Evolutionary conservation across 2,113 vertebrate genomes (phyloP).

Genomic region (Actenoides hombroni): DNA sequence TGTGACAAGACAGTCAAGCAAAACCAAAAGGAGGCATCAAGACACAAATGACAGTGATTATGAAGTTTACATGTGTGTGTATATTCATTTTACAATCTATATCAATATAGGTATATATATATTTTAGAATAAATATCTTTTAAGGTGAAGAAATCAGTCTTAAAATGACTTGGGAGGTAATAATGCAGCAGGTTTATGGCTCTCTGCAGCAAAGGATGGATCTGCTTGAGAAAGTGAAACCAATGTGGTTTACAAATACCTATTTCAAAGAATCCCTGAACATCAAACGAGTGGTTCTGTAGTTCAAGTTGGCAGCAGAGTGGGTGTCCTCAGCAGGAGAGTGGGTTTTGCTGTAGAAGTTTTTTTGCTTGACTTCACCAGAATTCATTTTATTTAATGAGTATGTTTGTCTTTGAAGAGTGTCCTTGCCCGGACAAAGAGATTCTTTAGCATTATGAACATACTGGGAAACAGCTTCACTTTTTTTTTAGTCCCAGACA

Average conservation of each 20-base stretch:
- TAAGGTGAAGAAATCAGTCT: neutral
- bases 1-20: neutral
- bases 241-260: neutral
- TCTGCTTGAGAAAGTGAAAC: neutral
- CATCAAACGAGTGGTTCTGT: neutral
- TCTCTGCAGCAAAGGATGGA: neutral
- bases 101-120: neutral
- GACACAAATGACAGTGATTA: neutral
- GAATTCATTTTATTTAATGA: neutral
- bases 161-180: neutral
- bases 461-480: neutral
- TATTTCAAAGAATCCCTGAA: neutral
- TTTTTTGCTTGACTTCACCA: slow-evolving; percentile 3
- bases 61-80: neutral
- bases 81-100: neutral
- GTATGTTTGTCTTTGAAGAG: neutral
- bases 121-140: neutral
- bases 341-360: neutral
- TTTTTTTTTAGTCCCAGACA: neutral
- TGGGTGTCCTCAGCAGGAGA: neutral
- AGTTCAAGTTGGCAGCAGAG: neutral
- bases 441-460: neutral
- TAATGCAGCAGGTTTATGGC: neutral
- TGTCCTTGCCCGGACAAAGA: neutral
- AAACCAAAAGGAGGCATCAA: neutral